A percentile compares a stretch with the other conserved stretches of the same genome.
phyloP scores from a whole-genome alignment of 2,888 invertebrate species.

The Auanema sp. region DNA sequence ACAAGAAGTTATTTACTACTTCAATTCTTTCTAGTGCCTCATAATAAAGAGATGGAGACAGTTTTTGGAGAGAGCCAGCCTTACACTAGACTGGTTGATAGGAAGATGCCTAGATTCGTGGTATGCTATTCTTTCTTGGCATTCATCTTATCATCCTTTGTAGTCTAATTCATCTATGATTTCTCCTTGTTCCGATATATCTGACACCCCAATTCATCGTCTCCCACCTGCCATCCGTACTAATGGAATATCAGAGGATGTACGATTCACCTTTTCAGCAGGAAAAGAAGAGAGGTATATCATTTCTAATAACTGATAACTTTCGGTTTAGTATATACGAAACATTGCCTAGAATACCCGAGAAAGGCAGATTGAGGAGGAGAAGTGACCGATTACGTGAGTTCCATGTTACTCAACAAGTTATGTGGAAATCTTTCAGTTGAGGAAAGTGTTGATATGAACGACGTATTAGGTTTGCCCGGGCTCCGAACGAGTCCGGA shows the following conservation, averaged over 20 bases:
- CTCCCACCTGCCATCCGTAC: slow-evolving; percentile 7
- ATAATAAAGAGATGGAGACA: not conserved
- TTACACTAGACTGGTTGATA: not conserved
- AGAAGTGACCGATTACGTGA: too few species aligned
- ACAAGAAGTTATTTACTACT: too few species aligned
- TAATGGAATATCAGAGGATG: slow-evolving; percentile 9
- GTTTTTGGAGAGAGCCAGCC: not conserved
- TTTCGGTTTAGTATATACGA: too few species aligned
- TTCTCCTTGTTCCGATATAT: not conserved
- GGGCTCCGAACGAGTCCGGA: slow-evolving; percentile 13
- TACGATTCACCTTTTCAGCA: slow-evolving; percentile 7
- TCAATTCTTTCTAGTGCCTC: too few species aligned
- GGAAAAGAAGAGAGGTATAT: not conserved
- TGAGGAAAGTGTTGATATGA: not conserved
- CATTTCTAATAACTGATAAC: too few species aligned
- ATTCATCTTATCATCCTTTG: not conserved
- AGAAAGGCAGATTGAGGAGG: too few species aligned
- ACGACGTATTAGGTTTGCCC: slow-evolving; percentile 2
- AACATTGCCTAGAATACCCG: too few species aligned
- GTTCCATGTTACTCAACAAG: too few species aligned
- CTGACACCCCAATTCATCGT: not conserved
- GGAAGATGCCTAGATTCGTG: not conserved
- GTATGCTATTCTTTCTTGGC: not conserved
- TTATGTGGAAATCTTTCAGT: too few species aligned
- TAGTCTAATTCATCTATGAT: not conserved